These are phyloP conservation scores for Sorex fumeus DNA, from an alignment of 2,113 vertebrate species.

Conservation along the genomic window DNA sequence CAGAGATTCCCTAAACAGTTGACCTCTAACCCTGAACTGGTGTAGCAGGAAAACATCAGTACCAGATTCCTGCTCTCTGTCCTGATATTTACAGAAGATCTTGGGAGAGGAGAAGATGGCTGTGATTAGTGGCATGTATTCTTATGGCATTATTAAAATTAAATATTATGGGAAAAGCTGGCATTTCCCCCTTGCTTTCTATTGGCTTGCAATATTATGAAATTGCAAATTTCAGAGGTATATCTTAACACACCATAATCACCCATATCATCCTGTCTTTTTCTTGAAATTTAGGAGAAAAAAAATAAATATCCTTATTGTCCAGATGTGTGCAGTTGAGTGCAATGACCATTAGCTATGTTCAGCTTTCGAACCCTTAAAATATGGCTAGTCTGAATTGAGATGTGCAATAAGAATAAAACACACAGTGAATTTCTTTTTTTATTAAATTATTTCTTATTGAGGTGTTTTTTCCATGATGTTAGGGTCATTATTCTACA, in stretches of 20 bases:
- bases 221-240: no score
- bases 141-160: neutral
- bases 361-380: neutral
- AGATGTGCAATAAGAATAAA: neutral
- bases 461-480: no score
- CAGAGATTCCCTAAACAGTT: conserved; percentile 2
- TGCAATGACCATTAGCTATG: neutral
- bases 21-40: neutral
- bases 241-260: neutral
- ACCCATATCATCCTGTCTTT: neutral
- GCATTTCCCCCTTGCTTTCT: no score
- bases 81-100: neutral
- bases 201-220: no score
- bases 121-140: neutral
- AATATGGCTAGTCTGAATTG: conserved; percentile 11
- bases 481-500: no score
- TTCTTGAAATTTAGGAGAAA: conserved; percentile 11
- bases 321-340: neutral
- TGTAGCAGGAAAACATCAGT: neutral
- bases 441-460: no score
- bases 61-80: neutral
- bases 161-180: neutral
- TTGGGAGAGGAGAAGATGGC: neutral
- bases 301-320: neutral
- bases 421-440: neutral